Evolutionary conservation across 2,888 invertebrate genomes (phyloP), one percentile per base, ranked within the genome.

Genomic region (Brachyptera risi): DNA sequence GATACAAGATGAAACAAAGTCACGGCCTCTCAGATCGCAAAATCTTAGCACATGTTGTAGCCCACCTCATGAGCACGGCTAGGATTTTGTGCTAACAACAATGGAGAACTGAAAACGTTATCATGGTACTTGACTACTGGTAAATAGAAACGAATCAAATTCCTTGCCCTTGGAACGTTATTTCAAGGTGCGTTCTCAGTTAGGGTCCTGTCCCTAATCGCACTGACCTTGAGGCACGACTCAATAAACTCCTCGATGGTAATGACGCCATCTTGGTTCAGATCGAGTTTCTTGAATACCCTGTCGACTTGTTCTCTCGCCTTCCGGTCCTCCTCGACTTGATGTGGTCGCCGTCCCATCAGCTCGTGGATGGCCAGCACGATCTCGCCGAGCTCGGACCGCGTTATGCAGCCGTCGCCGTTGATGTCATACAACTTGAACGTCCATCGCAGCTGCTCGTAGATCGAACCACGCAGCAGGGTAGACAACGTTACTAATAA

Each of bases 371-470:
- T 90, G 3, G 96, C 93, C 63, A 84, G 80, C 42, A 92, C 88
- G 64, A 93, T 92, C 76, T 96, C 92, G 2, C 88, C 85, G 69
- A 97, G 81, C 77, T 97, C 96, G 68, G 88, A 80, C 67, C 92
- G 84, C 57, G 94, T 95, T 73, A 97, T 96, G 72, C 93, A 92
- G 0, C 97, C 97, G 74, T 97, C 96, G 0, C 93, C 94, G 72
- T 97, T 96, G 65, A 96, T 87, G 76, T 97, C 97, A 76, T 97
- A 98, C 61, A 98, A 79, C 69, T 92, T 89, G 80, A 98, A 98
- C 15, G 96, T 94, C 96, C 97, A 97, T 71, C 93, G 85, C 49
- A 97, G 83, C 65, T 96, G 88, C 76, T 97, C 97, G 75, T 95
- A 93, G 21, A 94, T 88, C 1, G 92, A 93, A 3, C 97, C 97